Conservation (phyloP, 2,888 invertebrate species). For the Standfussiana lucernea region DNA sequence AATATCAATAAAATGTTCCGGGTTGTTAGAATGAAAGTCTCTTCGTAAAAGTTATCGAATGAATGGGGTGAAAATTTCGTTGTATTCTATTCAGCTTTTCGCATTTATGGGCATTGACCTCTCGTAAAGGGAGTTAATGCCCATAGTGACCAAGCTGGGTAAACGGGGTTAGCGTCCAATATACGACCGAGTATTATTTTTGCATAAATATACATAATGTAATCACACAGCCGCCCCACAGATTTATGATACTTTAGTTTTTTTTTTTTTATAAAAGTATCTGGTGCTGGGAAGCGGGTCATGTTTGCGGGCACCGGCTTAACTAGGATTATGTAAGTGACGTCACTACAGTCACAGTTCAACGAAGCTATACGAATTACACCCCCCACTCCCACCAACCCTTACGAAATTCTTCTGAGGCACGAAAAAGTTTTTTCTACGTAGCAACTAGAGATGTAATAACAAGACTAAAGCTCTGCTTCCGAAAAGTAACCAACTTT, state of each 20-base stretch:
- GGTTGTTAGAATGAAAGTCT: conserved; percentile 5
- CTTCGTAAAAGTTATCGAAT: conserved; percentile 27
- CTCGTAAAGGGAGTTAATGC: conserved; percentile 34
- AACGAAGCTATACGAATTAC: conserved; percentile 48
- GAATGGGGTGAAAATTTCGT: conserved; percentile 27
- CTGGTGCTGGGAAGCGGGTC: conserved; percentile 46
- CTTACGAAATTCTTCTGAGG: conserved; percentile 50
- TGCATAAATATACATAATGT: conserved; percentile 61
- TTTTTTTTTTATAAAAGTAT: conserved; percentile 64
- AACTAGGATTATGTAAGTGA: conserved; percentile 62
- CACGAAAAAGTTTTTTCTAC: conserved; percentile 45
- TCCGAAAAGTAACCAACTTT: conserved; percentile 57
- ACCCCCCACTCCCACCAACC: conserved; percentile 31
- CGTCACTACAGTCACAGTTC: conserved; percentile 50
- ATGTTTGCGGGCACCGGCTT: conserved; percentile 62
- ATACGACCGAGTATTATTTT: conserved; percentile 54
- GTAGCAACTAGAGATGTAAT: conserved; percentile 44
- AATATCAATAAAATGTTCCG: conserved; percentile 32
- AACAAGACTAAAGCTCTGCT: conserved; percentile 60
- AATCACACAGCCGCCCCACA: conserved; percentile 34
- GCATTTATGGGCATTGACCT: conserved; percentile 43
- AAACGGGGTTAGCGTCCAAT: conserved; percentile 33
- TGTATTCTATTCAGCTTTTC: conserved; percentile 40
- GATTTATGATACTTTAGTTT: conserved; percentile 52
- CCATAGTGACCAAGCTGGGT: conserved; percentile 32